These are phyloP conservation scores for Myocastor coypus DNA, from an alignment of 2,113 vertebrate species.

Conservation along the genomic window DNA sequence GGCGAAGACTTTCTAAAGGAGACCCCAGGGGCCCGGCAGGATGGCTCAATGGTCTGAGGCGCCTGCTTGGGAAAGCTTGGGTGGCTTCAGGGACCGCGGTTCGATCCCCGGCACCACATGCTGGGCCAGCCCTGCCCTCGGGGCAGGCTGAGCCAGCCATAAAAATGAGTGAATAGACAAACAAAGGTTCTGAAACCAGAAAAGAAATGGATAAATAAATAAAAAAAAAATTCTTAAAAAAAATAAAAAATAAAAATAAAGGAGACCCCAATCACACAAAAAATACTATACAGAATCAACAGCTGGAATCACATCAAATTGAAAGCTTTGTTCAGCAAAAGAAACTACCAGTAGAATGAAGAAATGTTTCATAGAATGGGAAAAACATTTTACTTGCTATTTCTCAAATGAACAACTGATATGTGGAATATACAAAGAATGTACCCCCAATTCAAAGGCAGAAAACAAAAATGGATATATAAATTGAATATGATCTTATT, in stretches of 20 bases:
- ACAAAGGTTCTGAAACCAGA: too few relatives aligned
- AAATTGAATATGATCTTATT: not conserved
- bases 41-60: too few relatives aligned
- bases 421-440: not conserved
- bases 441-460: not conserved
- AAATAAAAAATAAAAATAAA: too few relatives aligned
- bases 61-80: too few relatives aligned
- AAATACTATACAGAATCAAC: not conserved
- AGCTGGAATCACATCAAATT: not conserved
- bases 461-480: not conserved
- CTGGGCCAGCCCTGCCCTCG: too few relatives aligned
- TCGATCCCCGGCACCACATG: too few relatives aligned
- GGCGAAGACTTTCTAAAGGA: not conserved
- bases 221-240: too few relatives aligned
- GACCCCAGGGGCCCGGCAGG: too few relatives aligned
- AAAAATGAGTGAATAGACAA: too few relatives aligned
- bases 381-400: not conserved
- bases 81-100: too few relatives aligned
- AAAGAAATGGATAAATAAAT: too few relatives aligned
- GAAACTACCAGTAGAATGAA: not conserved
- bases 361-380: not conserved
- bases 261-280: not conserved
- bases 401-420: not conserved
- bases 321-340: not conserved
- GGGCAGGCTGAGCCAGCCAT: too few relatives aligned